phyloP scores from a whole-genome alignment of 2,797 vertebrate genomes.

The Pangasius krempfi region DNA sequence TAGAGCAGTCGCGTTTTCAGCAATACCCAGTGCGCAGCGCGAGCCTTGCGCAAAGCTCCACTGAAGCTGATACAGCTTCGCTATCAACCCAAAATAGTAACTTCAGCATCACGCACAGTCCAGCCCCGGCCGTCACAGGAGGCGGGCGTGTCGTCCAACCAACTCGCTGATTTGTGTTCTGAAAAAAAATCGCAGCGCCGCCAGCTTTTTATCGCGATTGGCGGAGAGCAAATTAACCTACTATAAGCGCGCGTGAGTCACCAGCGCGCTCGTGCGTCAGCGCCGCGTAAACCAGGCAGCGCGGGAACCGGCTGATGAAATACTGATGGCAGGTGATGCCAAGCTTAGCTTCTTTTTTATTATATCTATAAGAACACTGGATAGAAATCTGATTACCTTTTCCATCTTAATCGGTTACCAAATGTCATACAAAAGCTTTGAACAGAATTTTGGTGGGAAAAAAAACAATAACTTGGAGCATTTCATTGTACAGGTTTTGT shows the following conservation, averaged over 20 bases:
- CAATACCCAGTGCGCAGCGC: constrained; percentile 39
- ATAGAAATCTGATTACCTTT: background rate
- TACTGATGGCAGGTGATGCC: constrained; percentile 8
- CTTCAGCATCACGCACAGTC: constrained; percentile 48
- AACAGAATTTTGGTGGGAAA: background rate
- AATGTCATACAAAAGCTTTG: background rate
- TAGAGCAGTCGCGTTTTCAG: background rate
- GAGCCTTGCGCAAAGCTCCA: constrained; percentile 47
- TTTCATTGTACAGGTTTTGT: background rate
- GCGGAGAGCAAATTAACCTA: constrained; percentile 54
- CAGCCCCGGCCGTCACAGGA: constrained; percentile 37
- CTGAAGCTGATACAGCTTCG: constrained; percentile 35
- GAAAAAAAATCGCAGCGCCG: constrained; percentile 32
- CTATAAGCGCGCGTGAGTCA: constrained; percentile 80
- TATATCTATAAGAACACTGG: background rate
- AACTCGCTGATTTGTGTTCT: constrained; percentile 43
- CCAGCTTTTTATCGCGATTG: constrained; percentile 43
- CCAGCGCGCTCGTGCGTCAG: constrained; percentile 71
- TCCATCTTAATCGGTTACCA: background rate
- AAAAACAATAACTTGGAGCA: background rate
- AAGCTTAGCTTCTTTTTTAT: background rate
- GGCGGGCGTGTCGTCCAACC: constrained; percentile 17
- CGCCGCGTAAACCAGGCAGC: constrained; percentile 38
- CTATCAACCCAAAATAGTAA: constrained; percentile 53
- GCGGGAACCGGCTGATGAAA: constrained; percentile 51